Conservation (phyloP, 2,888 invertebrate genomes). For the Acanthosepion pharaonis region DNA sequence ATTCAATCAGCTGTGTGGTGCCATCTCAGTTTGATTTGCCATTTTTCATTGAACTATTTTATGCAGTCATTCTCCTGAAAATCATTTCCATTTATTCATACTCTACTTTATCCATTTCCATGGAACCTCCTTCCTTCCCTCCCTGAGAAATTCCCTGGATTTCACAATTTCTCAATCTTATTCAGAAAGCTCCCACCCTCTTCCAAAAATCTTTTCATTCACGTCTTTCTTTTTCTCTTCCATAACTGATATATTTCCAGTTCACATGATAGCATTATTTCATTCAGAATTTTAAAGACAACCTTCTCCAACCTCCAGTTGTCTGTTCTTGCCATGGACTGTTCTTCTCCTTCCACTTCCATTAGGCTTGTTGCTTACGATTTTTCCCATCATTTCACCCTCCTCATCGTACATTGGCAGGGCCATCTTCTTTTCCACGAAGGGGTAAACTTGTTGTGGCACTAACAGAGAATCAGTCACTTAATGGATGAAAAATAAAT, state of each 20-base stretch:
- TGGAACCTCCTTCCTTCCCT: not conserved
- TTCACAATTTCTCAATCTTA: not conserved
- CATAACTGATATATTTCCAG: not conserved
- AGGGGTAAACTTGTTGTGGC: not conserved
- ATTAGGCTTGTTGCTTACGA: not conserved
- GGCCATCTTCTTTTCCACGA: slow-evolving; percentile 5
- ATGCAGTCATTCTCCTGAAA: not conserved
- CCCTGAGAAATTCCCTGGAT: not conserved
- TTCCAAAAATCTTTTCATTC: not conserved
- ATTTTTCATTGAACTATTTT: not conserved
- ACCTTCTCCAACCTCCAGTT: slow-evolving; percentile 33
- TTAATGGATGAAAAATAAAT: not conserved
- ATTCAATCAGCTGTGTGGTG: not conserved
- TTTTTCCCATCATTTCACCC: not conserved
- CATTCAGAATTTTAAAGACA: slow-evolving; percentile 33
- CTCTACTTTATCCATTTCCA: not conserved
- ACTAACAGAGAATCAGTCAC: not conserved
- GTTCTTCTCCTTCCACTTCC: not conserved
- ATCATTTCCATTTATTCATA: not conserved
- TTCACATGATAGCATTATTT: not conserved
- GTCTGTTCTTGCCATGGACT: not conserved
- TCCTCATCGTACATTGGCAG: slow-evolving; percentile 33
- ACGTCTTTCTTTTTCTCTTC: not conserved
- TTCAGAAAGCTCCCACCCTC: not conserved
- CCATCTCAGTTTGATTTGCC: not conserved